A percentile compares a stretch with the other conserved stretches of the same genome.
Evolutionary conservation across 2,888 invertebrate genomes (phyloP).

Genomic region (Argyresthia albistria): DNA sequence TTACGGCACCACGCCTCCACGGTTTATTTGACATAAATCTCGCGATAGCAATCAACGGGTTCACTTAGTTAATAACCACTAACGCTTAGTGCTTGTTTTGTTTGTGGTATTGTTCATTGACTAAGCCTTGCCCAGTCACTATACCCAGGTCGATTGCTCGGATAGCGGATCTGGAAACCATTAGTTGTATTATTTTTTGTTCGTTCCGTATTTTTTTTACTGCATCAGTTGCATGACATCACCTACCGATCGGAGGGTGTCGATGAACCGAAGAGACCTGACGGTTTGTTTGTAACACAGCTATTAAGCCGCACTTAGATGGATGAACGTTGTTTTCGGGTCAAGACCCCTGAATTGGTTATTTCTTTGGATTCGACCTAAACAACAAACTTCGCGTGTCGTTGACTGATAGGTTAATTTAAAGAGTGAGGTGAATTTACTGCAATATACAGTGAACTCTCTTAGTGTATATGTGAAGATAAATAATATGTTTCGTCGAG

Average conservation of each 20-base stretch:
- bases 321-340: background rate
- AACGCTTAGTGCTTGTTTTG: conserved; percentile 12
- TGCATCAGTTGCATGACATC: background rate
- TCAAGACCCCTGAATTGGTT: background rate
- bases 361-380: too few species aligned
- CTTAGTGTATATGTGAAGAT: too few species aligned
- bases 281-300: too few species aligned
- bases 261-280: background rate
- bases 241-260: background rate
- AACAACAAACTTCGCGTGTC: too few species aligned
- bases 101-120: background rate
- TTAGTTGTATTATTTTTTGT: background rate
- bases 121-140: background rate
- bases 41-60: conserved; percentile 27
- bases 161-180: background rate
- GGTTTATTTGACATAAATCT: conserved; percentile 36
- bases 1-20: conserved; percentile 28
- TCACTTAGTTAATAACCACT: conserved; percentile 28
- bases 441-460: too few species aligned
- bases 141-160: background rate
- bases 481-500: too few species aligned
- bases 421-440: too few species aligned
- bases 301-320: too few species aligned
- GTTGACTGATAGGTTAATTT: too few species aligned
- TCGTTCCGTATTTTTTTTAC: background rate